phyloP scores from a whole-genome alignment of 2,113 vertebrate species.

The Antigone vipio region DNA sequence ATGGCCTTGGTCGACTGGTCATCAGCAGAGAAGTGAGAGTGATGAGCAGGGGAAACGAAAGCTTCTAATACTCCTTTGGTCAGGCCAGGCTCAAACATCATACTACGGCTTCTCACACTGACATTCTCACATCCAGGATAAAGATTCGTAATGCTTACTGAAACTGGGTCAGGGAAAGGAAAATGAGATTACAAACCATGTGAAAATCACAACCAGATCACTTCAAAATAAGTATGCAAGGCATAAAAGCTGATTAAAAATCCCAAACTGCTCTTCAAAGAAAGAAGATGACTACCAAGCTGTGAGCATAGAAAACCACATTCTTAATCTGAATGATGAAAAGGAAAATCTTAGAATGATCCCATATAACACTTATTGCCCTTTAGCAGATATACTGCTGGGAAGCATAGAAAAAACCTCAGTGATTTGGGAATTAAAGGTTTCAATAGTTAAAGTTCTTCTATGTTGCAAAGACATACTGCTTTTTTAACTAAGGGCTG shows the following conservation, averaged over 20 bases:
- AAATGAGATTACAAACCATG: constrained; percentile 34
- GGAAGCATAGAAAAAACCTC: not conserved
- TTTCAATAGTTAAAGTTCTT: not conserved
- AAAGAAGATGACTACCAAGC: not conserved
- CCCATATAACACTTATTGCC: not conserved
- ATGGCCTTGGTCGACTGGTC: constrained; percentile 89
- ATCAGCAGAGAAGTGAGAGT: constrained; percentile 76
- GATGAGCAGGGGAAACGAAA: constrained; percentile 83
- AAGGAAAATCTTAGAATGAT: not conserved
- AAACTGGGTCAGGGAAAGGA: constrained; percentile 76
- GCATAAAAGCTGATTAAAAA: not conserved
- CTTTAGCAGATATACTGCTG: not conserved
- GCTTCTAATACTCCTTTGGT: constrained; percentile 95
- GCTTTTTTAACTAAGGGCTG: not conserved
- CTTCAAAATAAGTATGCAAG: not conserved
- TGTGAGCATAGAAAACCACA: not conserved
- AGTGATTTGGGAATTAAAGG: not conserved
- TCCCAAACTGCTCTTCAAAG: not conserved
- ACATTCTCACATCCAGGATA: constrained; percentile 98
- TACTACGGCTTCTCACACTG: constrained; percentile 94
- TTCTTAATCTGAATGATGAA: not conserved
- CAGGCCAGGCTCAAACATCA: constrained; percentile 98
- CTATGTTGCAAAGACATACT: not conserved
- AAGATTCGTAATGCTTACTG: constrained; percentile 92
- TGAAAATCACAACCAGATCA: constrained; percentile 4